Evolutionary conservation across 2,113 vertebrate species (phyloP).

Genomic region (cat (Felis catus)): F.catus_Fca126_mat1.0 CM031418.1:103283001-103283500

Average conservation of each 20-base stretch:
- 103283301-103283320: background rate
- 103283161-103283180: too few species aligned
- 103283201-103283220: slow-evolving; percentile 33
- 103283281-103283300: slow-evolving; percentile 13
- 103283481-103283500: slow-evolving; percentile 29
- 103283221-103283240: background rate
- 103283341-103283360: background rate
- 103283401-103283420: background rate
- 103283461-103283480: background rate
- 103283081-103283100: too few species aligned
- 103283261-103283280: background rate
- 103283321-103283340: background rate
- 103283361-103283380: background rate
- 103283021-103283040: too few species aligned
- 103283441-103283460: background rate
- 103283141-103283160: too few species aligned
- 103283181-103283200: background rate
- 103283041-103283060: too few species aligned
- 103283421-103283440: slow-evolving; percentile 17
- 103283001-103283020: too few species aligned
- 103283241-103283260: background rate
- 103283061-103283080: too few species aligned
- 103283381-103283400: background rate
- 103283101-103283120: too few species aligned
- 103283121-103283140: too few species aligned